Evolutionary conservation across 2,888 invertebrate species (phyloP).

Genomic region (Sympetrum striolatum): DNA sequence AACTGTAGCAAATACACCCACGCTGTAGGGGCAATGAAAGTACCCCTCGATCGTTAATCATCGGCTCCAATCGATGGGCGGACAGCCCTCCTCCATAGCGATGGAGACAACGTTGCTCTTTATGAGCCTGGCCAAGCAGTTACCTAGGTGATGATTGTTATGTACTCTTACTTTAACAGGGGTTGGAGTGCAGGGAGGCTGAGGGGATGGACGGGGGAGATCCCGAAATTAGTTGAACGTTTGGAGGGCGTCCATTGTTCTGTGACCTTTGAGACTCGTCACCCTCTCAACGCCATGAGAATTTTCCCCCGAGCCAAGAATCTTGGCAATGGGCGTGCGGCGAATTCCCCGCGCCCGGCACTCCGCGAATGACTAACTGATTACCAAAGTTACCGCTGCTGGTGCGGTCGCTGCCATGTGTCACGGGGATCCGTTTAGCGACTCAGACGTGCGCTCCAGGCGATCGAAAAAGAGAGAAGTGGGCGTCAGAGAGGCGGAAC

Average conservation of each 20-base stretch:
- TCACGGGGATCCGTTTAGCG: background rate
- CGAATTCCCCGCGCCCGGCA: conserved; percentile 12
- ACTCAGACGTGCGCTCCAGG: background rate
- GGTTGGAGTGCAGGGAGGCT: background rate
- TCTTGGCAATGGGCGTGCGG: conserved; percentile 4
- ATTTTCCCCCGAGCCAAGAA: conserved; percentile 2
- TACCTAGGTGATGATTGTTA: conserved; percentile 11
- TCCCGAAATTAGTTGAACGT: conserved; percentile 21
- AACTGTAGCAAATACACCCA: no score
- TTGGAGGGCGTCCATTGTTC: conserved; percentile 34
- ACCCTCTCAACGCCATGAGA: background rate
- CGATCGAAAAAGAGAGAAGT: no score
- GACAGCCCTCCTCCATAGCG: background rate
- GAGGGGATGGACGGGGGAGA: background rate
- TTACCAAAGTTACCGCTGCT: conserved; percentile 7
- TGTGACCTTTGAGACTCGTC: conserved; percentile 22
- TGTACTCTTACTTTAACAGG: background rate
- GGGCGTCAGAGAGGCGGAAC: no score
- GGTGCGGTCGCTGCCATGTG: background rate
- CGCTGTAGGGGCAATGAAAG: no score
- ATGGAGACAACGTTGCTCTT: background rate
- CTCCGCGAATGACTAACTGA: conserved; percentile 7
- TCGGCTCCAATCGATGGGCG: no score
- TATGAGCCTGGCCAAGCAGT: background rate
- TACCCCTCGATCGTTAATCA: no score